Evolutionary conservation across 2,888 invertebrate species (phyloP).

Genomic region (Trichogramma evanescens): DNA sequence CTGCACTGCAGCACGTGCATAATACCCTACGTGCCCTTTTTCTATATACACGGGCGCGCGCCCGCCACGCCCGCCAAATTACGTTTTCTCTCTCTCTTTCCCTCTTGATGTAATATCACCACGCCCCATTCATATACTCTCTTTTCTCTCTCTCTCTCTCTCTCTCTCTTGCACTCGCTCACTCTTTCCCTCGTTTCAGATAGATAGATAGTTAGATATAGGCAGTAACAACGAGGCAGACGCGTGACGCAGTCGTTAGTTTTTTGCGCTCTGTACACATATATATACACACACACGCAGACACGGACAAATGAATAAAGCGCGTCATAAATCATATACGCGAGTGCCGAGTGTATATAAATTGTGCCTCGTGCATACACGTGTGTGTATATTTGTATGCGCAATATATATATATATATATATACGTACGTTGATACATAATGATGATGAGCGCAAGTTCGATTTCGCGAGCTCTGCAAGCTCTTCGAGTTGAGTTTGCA

Average conservation of each 20-base stretch:
- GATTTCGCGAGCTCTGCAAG: neutral
- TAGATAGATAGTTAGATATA: too few relatives aligned
- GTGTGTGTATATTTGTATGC: too few relatives aligned
- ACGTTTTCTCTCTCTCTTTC: conserved; percentile 37
- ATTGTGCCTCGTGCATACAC: too few relatives aligned
- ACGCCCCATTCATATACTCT: too few relatives aligned
- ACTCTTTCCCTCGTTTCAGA: conserved; percentile 11
- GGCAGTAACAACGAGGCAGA: too few relatives aligned
- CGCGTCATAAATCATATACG: conserved; percentile 11
- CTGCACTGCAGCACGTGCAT: too few relatives aligned
- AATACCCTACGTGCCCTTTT: conserved; percentile 34
- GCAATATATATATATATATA: too few relatives aligned
- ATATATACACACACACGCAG: neutral
- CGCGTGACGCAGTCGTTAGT: conserved; percentile 19
- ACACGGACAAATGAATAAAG: neutral
- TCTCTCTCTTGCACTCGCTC: conserved; percentile 10
- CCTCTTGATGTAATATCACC: too few relatives aligned
- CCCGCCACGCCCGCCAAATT: conserved; percentile 36
- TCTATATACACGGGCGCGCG: conserved; percentile 21
- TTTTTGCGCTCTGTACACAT: conserved; percentile 2
- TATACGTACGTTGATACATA: too few relatives aligned
- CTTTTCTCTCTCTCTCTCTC: conserved; percentile 21
- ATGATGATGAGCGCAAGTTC: conserved; percentile 5
- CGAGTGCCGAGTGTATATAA: neutral
- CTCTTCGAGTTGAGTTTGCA: too few relatives aligned